Evolutionary conservation across 2,797 vertebrate genomes (phyloP), one percentile per base, ranked within the genome.

Genomic region (Onychomys torridus): DNA sequence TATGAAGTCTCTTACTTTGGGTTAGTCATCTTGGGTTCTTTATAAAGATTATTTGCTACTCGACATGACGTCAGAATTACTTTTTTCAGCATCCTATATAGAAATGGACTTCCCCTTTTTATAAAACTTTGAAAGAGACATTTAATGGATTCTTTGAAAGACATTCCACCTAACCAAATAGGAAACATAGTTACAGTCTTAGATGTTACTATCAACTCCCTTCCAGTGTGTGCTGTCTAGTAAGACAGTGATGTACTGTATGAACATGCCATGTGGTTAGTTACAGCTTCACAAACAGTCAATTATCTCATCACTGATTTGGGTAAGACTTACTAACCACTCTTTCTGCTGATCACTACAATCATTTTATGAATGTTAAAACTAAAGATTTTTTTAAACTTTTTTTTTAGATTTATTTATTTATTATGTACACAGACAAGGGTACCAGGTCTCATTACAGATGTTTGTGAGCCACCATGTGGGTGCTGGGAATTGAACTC

Each of bases 41-140:
- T 94, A 76, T 14, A 94, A 92, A 92, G 61, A 94, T 71, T 88
- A 94, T 79, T 90, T 93, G 23, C 27, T 4, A 55, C 6, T 90
- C 85, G 29, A 55, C 59, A 6, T 37, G 46, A 69, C 76, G 37
- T 25, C 82, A 96, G 76, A 95, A 94, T 95, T 65, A 92, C 71
- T 90, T 96, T 94, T 96, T 94, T 89, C 67, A 95, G 59, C 23
- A 94, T 82, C 32, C 12, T 78, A 32, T 46, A 79, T 23, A 95
- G 40, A 96, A 93, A 84, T 93, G 49, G 37, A 59, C 1, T 81
- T 92, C 14, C 77, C 93, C 95, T 89, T 84, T 25, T n/a, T n/a
- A 93, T 81, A 77, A 93, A 89, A 93, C 16, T 75, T 93, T 61
- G 89, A 94, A 97, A 69, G n/a, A 89, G 10, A 92, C 86, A 6